These are phyloP conservation scores for Empis livida DNA, from an alignment of 2,888 invertebrate genomes.

Conservation along the genomic window DNA sequence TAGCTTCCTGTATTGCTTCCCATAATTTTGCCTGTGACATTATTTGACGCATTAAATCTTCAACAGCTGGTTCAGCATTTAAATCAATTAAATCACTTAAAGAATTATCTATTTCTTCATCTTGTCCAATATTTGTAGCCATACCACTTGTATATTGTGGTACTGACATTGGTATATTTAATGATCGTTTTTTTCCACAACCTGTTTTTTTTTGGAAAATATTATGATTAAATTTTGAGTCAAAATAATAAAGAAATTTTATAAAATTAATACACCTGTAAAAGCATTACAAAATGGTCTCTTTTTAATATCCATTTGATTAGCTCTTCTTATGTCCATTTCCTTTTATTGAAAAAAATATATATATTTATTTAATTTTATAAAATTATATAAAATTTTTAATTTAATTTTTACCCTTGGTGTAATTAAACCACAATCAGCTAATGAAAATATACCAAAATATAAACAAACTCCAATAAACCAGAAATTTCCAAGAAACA, in stretches of 20 bases:
- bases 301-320: slow-evolving; percentile 35
- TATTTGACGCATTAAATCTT: slow-evolving; percentile 64
- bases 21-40: slow-evolving; percentile 58
- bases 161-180: slow-evolving; percentile 19
- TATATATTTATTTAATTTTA: not conserved
- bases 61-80: slow-evolving; percentile 54
- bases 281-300: slow-evolving; percentile 83
- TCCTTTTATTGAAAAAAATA: not conserved
- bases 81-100: slow-evolving; percentile 52
- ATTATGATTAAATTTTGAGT: not conserved
- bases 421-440: not conserved
- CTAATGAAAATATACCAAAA: not conserved
- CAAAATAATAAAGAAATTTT: not conserved
- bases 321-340: not conserved
- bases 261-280: slow-evolving; percentile 45
- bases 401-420: not conserved
- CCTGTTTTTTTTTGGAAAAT: slow-evolving; percentile 30
- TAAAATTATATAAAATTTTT: not conserved
- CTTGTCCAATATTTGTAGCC: slow-evolving; percentile 8
- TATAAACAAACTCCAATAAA: not conserved
- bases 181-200: slow-evolving; percentile 58
- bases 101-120: slow-evolving; percentile 43
- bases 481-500: not conserved
- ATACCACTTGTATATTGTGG: not conserved
- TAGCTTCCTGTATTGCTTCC: slow-evolving; percentile 67